Conservation (phyloP, 2,888 invertebrate species). For the Miltochrista miniata region DNA sequence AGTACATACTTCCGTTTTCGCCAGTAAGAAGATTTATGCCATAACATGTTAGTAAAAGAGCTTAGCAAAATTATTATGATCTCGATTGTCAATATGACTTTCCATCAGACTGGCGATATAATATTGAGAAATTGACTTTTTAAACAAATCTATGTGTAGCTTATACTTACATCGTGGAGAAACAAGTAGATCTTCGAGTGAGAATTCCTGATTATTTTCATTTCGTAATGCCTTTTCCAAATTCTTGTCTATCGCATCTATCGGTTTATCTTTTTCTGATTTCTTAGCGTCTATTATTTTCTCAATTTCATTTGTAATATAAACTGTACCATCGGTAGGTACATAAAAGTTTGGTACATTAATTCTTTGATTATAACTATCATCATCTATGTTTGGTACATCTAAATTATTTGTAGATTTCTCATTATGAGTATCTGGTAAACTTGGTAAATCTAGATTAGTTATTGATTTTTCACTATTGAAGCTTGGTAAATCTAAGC, state of each 20-base stretch:
- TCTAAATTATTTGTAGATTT: conserved; percentile 11
- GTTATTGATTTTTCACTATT: conserved; percentile 11
- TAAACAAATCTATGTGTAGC: too few species aligned
- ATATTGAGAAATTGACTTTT: too few species aligned
- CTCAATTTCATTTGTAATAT: conserved; percentile 16
- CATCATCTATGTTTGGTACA: conserved; percentile 8
- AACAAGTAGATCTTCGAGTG: conserved; percentile 56
- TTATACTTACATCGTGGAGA: conserved; percentile 61
- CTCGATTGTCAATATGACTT: too few species aligned
- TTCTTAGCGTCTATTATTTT: conserved; percentile 18
- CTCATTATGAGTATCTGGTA: conserved; percentile 7
- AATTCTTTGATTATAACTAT: neutral
- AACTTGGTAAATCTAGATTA: conserved; percentile 8
- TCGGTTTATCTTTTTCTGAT: conserved; percentile 15
- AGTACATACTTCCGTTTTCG: too few species aligned
- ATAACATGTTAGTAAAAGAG: too few species aligned
- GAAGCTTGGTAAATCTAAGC: conserved; percentile 9
- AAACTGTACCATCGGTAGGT: conserved; percentile 10
- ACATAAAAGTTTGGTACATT: conserved; percentile 6
- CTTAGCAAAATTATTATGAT: too few species aligned
- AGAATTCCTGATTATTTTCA: conserved; percentile 46
- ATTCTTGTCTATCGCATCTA: conserved; percentile 62
- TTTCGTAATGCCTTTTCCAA: conserved; percentile 61
- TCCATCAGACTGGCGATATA: too few species aligned
- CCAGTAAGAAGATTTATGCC: too few species aligned